Conservation (phyloP, 2,113 vertebrate genomes). For the Chamaea fasciata region DNA sequence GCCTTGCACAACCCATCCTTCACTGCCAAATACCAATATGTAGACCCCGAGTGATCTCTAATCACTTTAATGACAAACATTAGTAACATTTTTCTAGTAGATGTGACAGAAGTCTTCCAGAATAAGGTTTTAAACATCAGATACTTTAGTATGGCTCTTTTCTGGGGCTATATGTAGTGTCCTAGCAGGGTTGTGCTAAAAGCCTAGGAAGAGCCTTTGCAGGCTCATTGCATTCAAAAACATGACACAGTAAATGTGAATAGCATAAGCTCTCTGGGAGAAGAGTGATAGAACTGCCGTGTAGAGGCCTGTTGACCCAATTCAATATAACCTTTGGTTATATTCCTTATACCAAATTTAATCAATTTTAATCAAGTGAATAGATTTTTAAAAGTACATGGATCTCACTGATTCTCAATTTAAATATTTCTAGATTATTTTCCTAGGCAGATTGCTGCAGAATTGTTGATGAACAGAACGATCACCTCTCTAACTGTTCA, state of each 20-base stretch:
- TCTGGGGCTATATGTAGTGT: neutral
- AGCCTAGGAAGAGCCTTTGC: neutral
- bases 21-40: neutral
- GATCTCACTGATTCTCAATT: neutral
- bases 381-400: neutral
- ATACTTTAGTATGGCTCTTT: neutral
- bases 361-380: neutral
- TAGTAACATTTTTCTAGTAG: neutral
- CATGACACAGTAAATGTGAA: neutral
- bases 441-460: neutral
- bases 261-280: neutral
- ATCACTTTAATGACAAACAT: neutral
- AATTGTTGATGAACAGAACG: neutral
- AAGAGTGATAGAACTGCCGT: neutral
- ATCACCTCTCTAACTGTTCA: neutral
- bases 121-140: neutral
- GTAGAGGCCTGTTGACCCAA: neutral
- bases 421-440: neutral
- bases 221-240: neutral
- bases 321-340: neutral
- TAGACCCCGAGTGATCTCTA: neutral
- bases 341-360: neutral
- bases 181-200: neutral
- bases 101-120: neutral
- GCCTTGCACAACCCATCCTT: neutral